Evolutionary conservation across 2,888 invertebrate genomes (phyloP).

Genomic region (Drosophila percnosoma): DNA sequence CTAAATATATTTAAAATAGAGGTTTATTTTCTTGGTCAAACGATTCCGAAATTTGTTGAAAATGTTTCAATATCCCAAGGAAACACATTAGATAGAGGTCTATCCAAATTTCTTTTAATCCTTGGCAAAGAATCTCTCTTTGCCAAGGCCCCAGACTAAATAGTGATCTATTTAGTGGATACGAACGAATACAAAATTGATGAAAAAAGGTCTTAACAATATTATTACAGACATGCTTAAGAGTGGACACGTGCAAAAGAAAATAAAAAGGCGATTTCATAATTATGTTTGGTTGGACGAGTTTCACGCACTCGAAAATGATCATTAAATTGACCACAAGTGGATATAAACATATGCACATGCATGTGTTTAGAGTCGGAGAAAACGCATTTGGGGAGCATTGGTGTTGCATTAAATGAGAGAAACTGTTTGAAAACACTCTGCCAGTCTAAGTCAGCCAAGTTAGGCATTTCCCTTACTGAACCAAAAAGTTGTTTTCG

Average conservation of each 20-base stretch:
- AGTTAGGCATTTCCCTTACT: conserved; percentile 45
- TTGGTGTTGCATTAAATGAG: conserved; percentile 19
- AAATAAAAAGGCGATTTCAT: not conserved
- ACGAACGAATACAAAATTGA: not conserved
- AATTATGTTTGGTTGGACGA: not conserved
- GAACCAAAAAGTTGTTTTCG: conserved; percentile 36
- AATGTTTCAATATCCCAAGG: too few species aligned
- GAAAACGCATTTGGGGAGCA: conserved; percentile 28
- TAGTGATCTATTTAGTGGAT: too few species aligned
- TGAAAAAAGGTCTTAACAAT: fast-evolving
- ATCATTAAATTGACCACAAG: not conserved
- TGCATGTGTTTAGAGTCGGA: not conserved
- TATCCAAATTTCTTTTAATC: not conserved
- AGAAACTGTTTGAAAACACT: conserved; percentile 29
- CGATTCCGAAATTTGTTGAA: too few species aligned
- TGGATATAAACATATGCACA: not conserved
- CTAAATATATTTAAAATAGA: not conserved
- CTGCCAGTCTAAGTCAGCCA: not conserved
- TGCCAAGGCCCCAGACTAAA: not conserved
- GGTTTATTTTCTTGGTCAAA: not conserved
- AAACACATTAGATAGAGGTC: not conserved
- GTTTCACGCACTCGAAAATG: not conserved
- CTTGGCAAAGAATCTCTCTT: not conserved
- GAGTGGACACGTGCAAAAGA: not conserved
- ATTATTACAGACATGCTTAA: not conserved